phyloP scores from a whole-genome alignment of 2,113 vertebrate genomes.

The Prietella phreatophila region DNA sequence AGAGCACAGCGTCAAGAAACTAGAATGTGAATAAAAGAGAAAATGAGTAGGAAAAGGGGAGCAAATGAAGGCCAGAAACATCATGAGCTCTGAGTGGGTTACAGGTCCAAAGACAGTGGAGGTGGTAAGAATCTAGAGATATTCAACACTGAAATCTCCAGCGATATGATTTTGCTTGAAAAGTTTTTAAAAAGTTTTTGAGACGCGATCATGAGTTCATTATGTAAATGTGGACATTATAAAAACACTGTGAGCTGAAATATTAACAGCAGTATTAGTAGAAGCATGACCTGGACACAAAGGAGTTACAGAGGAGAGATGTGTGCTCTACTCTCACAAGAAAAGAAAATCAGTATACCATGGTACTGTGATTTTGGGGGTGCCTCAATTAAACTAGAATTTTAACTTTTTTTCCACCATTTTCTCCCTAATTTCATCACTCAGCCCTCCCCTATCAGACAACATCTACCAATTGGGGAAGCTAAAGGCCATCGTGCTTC shows the following conservation, averaged over 20 bases:
- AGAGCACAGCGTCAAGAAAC: conserved; percentile 51
- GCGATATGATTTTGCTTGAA: conserved; percentile 1
- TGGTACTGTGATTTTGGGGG: background rate
- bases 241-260: background rate
- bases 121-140: conserved; percentile 30
- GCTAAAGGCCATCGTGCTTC: background rate
- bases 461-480: background rate
- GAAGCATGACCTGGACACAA: background rate
- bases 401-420: background rate
- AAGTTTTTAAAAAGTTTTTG: conserved; percentile 2
- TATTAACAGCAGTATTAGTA: conserved; percentile 34
- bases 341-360: background rate
- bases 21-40: conserved; percentile 47
- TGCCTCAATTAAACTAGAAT: background rate
- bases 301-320: background rate
- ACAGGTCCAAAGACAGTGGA: conserved; percentile 37
- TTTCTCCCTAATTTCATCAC: background rate
- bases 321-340: conserved; percentile 9
- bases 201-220: background rate
- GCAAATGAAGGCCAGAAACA: conserved; percentile 8
- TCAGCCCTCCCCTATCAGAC: background rate
- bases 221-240: conserved; percentile 27
- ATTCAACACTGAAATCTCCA: conserved; percentile 19
- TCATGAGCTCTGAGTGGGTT: conserved; percentile 39
- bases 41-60: background rate